phyloP scores from a whole-genome alignment of 2,797 vertebrate species.

The Catostomus latipinnis region DNA sequence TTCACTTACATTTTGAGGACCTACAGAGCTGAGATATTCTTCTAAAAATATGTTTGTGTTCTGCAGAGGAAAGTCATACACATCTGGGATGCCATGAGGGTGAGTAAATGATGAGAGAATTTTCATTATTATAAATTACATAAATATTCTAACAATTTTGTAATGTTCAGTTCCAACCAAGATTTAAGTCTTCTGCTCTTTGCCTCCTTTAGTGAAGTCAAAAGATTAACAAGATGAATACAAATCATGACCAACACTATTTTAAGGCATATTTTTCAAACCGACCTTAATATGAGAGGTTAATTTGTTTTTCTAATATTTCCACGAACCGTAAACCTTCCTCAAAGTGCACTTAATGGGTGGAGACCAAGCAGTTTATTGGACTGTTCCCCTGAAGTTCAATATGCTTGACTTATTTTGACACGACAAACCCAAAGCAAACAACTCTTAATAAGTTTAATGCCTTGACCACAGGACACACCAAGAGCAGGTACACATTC shows the following conservation, averaged over 20 bases:
- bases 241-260: too few species aligned
- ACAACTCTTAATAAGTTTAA: background rate
- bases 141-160: too few species aligned
- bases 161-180: background rate
- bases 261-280: constrained; percentile 28
- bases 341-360: constrained; percentile 37
- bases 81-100: too few species aligned
- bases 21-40: too few species aligned
- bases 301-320: background rate
- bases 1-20: too few species aligned
- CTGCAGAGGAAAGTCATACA: too few species aligned
- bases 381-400: background rate
- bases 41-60: too few species aligned
- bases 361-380: constrained; percentile 1
- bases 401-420: constrained; percentile 2
- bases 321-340: background rate
- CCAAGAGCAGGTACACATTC: background rate
- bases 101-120: too few species aligned
- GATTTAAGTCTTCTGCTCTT: background rate
- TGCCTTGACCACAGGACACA: background rate
- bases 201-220: background rate
- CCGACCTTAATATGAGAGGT: background rate
- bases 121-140: too few species aligned
- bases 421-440: background rate
- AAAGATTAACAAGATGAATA: background rate